Conservation (phyloP, 2,888 invertebrate genomes). For the Aethes cnicana region DNA sequence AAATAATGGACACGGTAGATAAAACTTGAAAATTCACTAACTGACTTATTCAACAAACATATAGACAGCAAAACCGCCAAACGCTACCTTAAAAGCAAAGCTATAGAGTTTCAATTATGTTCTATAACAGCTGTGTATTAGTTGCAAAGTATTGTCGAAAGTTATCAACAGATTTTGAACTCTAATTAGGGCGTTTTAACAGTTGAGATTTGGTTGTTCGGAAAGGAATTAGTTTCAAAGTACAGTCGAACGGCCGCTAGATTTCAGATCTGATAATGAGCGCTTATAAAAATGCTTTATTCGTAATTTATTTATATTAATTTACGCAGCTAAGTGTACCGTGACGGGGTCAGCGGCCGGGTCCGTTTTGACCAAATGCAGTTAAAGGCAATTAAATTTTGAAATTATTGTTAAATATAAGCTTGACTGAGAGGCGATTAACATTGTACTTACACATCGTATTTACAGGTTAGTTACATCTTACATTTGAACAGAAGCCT, state of each 20-base stretch:
- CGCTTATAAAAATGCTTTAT: conserved; percentile 31
- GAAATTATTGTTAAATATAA: conserved; percentile 24
- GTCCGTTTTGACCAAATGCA: conserved; percentile 27
- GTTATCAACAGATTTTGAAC: background rate
- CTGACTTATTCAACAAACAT: conserved; percentile 6
- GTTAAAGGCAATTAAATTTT: conserved; percentile 24
- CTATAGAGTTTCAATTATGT: conserved; percentile 4
- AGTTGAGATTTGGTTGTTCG: background rate
- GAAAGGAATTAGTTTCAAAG: background rate
- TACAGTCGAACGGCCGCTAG: conserved; percentile 16
- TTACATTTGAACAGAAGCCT: no score
- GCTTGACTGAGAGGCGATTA: no score
- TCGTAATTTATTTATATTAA: conserved; percentile 32
- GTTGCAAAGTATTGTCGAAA: background rate
- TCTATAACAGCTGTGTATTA: background rate
- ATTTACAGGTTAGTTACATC: no score
- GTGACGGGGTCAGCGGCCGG: conserved; percentile 29
- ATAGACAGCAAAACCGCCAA: conserved; percentile 5
- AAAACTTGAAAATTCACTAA: conserved; percentile 26
- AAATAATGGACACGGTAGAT: conserved; percentile 32
- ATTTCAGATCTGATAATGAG: conserved; percentile 29
- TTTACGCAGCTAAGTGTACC: conserved; percentile 30
- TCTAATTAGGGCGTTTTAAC: conserved; percentile 3
- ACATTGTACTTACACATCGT: background rate
- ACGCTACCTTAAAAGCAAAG: rapidly evolving